phyloP scores from a whole-genome alignment of 1,140 invertebrate genomes.

The Lysiphlebus fabarum region DNA sequence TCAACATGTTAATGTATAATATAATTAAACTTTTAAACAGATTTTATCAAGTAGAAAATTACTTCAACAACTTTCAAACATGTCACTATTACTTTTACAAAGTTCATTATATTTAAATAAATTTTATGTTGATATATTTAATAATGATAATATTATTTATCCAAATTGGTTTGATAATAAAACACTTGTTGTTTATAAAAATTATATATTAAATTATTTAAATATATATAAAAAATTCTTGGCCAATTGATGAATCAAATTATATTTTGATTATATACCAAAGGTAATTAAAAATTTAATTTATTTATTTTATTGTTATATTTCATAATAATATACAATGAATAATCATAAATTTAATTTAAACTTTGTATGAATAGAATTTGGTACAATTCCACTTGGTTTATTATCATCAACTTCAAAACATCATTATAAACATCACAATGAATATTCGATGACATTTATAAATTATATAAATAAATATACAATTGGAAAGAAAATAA shows the following conservation, averaged over 20 bases:
- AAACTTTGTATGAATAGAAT: conserved; percentile 15
- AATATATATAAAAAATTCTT: conserved; percentile 23
- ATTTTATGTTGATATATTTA: conserved; percentile 23
- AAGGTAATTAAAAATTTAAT: conserved; percentile 22
- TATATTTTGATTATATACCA: conserved; percentile 32
- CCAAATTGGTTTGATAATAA: conserved; percentile 30
- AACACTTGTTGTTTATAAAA: conserved; percentile 14
- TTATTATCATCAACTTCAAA: conserved; percentile 17
- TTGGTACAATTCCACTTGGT: conserved; percentile 29
- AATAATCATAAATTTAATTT: background rate
- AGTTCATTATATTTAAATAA: background rate
- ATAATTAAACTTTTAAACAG: no score
- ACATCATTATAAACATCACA: conserved; percentile 27
- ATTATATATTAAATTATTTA: conserved; percentile 25
- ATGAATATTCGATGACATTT: conserved; percentile 28
- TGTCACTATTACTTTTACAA: conserved; percentile 20
- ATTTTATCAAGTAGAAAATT: background rate
- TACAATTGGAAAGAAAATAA: conserved; percentile 13
- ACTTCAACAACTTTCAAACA: background rate
- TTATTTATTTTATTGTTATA: conserved; percentile 7
- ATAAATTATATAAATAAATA: conserved; percentile 20
- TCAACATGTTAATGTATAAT: no score
- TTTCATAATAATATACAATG: background rate
- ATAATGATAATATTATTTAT: conserved; percentile 26
- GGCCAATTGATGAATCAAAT: conserved; percentile 28